These are phyloP conservation scores for Pantherophis alleghaniensis DNA, from an alignment of 2,797 vertebrate genomes.

Conservation along the genomic window DNA sequence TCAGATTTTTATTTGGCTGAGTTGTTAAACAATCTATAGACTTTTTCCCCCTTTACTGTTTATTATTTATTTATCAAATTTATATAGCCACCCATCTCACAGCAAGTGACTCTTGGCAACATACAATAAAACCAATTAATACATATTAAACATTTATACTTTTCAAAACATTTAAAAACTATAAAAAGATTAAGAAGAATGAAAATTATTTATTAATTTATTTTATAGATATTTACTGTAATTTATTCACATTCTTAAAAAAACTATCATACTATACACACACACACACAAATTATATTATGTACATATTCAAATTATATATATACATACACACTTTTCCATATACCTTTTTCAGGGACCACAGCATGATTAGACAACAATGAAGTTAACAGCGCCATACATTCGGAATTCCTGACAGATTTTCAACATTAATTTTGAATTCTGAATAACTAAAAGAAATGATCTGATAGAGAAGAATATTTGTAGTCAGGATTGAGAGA, in stretches of 20 bases:
- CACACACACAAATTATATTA: no score
- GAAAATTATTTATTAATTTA: no score
- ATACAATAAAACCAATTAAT: no score
- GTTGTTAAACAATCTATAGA: not conserved
- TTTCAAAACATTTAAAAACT: no score
- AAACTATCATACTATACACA: not conserved
- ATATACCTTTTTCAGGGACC: not conserved
- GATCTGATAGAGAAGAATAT: no score
- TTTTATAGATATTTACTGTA: no score
- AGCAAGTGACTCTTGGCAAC: no score
- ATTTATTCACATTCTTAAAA: not conserved
- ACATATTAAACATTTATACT: no score
- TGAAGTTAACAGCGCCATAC: not conserved
- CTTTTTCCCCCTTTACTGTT: not conserved
- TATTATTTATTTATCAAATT: not conserved
- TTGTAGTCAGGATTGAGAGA: no score
- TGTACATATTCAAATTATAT: no score
- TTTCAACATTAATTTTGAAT: not conserved
- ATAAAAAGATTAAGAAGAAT: no score
- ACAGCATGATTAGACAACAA: not conserved
- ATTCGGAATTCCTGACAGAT: not conserved
- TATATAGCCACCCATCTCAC: not conserved
- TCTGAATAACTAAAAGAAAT: not conserved
- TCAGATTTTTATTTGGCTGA: not conserved
- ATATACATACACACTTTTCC: no score